Evolutionary conservation across 1,140 invertebrate genomes (phyloP).

Genomic region (Agraylea sexmaculata): DNA sequence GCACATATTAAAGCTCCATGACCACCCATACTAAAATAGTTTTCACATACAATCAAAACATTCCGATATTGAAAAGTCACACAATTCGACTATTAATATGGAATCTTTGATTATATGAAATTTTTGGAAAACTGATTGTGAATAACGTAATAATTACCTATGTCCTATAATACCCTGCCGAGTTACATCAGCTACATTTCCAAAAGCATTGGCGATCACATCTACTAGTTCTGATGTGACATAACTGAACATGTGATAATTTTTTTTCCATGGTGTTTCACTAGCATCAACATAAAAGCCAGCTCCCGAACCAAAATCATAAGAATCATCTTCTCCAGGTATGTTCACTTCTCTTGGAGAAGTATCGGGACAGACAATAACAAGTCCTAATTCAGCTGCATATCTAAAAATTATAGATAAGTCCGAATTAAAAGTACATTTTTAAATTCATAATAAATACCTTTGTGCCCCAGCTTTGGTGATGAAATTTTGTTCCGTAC

Average conservation of each 20-base stretch:
- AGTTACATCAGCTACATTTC: conserved; percentile 36
- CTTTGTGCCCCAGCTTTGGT: conserved; percentile 89
- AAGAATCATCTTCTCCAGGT: conserved; percentile 78
- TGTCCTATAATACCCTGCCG: conserved; percentile 78
- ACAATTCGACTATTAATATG: not conserved
- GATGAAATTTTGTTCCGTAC: conserved; percentile 94
- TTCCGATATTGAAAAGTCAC: not conserved
- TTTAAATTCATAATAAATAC: conserved; percentile 27
- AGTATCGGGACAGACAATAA: conserved; percentile 89
- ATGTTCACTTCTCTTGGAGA: conserved; percentile 86
- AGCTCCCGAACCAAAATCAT: conserved; percentile 91
- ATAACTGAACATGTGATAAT: conserved; percentile 96
- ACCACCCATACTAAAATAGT: conserved; percentile 79
- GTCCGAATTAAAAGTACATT: not conserved
- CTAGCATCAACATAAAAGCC: conserved; percentile 95
- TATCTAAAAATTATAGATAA: conserved; percentile 30
- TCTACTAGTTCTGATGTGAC: conserved; percentile 80
- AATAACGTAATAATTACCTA: conserved; percentile 40
- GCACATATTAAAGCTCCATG: conserved; percentile 90
- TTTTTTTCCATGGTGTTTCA: conserved; percentile 79
- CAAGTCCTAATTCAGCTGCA: conserved; percentile 69
- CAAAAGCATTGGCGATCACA: conserved; percentile 49
- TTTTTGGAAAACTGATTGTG: not conserved
- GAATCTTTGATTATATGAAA: not conserved
- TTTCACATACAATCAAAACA: conserved; percentile 10